Base-by-base conservation (phyloP, 2,113 vertebrate species). In the Cepphus grylle region DNA sequence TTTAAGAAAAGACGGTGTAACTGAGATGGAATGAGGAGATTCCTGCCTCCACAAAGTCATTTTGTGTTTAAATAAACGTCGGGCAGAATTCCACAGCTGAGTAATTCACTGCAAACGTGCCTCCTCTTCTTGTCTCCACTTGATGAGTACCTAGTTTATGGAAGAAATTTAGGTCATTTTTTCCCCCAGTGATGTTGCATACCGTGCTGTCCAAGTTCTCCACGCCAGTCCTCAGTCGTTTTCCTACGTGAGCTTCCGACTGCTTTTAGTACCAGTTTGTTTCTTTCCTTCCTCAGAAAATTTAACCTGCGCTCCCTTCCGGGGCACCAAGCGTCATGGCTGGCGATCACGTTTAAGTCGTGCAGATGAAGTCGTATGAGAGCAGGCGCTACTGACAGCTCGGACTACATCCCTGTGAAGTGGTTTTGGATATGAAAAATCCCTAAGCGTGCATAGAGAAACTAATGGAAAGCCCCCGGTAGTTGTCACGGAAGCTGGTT, bases 291-390 rank as follows among this genome's bases (percentile, higher is more conserved):
- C 43, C 6, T 3, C 23, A 69, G 42, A 12, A 47, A 47, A 40
- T 5, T 2, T 3, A 19, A 34, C 6, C 47, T 34, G 42, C 12
- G 0, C 7, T 43, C 34, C 30, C 47, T 71, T 49, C 30, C 1
- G 8, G 73, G 1, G 5, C 11, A 50, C 43, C 0, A 27, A 23
- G 45, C 1, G 30, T 9, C 23, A 4, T 0, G 23, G 55, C 15
- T 10, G 29, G 26, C 3, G 26, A 42, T n/a, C 2, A 4, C 30
- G 20, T 4, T 1, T 3, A 9, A 65, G 4, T 11, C 9, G 21
- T 17, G 23, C 36, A 58, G 66, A 40, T 19, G 10, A 61, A 56
- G 42, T 2, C 14, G 40, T 5, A 4, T 0, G 5, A 71, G 70
- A 83, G 50, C 59, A 77, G 38, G 43, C 22, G 5, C 42, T 21